phyloP scores from a whole-genome alignment of 1,140 invertebrate species.

The Polypedilum vanderplanki region DNA sequence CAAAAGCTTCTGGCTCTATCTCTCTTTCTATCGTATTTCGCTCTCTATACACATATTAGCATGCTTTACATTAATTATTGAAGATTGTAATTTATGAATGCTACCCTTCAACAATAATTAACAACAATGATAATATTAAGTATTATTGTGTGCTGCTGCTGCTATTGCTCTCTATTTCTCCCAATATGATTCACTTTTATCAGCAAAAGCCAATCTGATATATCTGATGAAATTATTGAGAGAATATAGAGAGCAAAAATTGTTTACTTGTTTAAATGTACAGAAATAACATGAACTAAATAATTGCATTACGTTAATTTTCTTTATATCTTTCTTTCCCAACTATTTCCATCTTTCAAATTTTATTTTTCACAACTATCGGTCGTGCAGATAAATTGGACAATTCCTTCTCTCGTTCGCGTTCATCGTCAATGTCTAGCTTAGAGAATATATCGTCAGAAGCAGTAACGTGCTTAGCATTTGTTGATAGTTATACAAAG shows the following conservation, averaged over 20 bases:
- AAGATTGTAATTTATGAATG: slow-evolving; percentile 9
- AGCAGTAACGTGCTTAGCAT: slow-evolving; percentile 90
- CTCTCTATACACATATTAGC: background rate
- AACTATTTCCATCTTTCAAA: slow-evolving; percentile 36
- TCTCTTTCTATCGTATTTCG: no score
- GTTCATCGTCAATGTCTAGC: slow-evolving; percentile 94
- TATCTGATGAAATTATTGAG: background rate
- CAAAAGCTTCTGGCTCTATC: no score
- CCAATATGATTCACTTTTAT: background rate
- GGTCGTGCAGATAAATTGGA: slow-evolving; percentile 89
- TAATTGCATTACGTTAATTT: background rate
- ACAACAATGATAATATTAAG: slow-evolving; percentile 2
- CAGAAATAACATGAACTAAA: background rate
- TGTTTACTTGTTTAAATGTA: background rate
- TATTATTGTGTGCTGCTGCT: background rate
- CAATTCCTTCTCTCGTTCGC: slow-evolving; percentile 88
- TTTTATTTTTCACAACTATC: slow-evolving; percentile 50
- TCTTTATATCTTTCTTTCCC: background rate
- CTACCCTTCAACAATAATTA: background rate
- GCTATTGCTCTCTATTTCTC: background rate
- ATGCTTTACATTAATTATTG: slow-evolving; percentile 14
- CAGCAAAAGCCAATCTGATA: background rate
- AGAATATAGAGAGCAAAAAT: slow-evolving; percentile 11
- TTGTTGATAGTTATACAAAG: slow-evolving; percentile 91
- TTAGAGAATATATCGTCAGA: slow-evolving; percentile 93